Evolutionary conservation across 2,797 vertebrate genomes (phyloP), one percentile per base, ranked within the genome.

Genomic region (Discoglossus pictus): DNA sequence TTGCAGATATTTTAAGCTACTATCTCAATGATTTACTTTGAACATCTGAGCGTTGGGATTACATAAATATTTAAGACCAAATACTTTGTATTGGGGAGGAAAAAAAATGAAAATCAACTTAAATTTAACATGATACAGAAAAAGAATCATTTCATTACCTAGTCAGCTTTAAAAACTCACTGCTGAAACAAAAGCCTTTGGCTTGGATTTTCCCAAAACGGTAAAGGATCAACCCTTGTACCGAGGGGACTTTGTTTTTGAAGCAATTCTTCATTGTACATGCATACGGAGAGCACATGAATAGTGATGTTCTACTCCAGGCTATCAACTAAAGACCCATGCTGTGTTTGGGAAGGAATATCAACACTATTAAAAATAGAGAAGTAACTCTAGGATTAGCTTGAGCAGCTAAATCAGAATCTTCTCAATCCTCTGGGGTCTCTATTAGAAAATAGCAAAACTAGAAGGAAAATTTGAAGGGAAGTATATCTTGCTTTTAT

Each of bases 291-390:
- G 46, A 50, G 13, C 46, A 25, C 23, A 50, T 50, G 46, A 50
- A 50, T 50, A 50, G 46, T 50, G 46, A 50, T 50, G 21, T 27
- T 50, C 46, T 50, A 25, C 46, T 50, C 23, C 46, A 50, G 46
- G 46, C 46, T 25, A 50, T 7, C 21, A 50, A 50, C 21, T 50
- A 50, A 50, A 50, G 44, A 23, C 46, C 23, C 46, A 50, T 27
- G 46, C 46, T 50, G 46, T 25, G 46, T 50, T 50, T 27, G 23
- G 23, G 21, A 50, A 50, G 13, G 10, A 50, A 25, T 25, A 25
- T 27, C 46, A 50, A 50, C 46, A 50, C 21, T 25, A 50, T 50
- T 25, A 50, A 20, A 50, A 50, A 20, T 5, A 27, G 7, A 25
- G 13, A 16, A 50, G 46, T 13, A 27, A 50, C 15, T 3, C 11